Conservation (phyloP, 2,888 invertebrate species). For the Parascotia fuliginaria region DNA sequence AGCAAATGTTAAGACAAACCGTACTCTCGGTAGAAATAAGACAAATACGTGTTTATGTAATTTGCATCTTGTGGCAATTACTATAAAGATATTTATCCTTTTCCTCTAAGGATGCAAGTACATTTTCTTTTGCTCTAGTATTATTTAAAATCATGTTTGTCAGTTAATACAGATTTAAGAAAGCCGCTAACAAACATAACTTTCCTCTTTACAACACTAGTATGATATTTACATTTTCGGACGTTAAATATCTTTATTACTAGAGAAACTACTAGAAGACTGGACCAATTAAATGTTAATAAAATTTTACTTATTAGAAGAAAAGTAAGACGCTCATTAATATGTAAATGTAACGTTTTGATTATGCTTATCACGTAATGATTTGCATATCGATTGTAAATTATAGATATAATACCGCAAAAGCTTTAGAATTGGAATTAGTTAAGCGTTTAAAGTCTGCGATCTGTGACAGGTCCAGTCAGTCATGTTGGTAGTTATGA, state of each 20-base stretch:
- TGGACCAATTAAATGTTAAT: constrained; percentile 1
- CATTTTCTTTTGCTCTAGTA: not conserved
- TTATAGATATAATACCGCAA: not conserved
- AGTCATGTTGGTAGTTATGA: no score
- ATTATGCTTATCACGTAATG: not conserved
- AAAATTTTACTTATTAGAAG: not conserved
- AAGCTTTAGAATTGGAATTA: not conserved
- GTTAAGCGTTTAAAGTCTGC: no score
- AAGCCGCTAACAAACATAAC: not conserved
- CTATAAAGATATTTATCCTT: no score
- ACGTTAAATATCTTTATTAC: not conserved
- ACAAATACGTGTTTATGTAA: no score
- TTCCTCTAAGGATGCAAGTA: no score
- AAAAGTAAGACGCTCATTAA: constrained; percentile 3
- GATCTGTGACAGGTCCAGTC: no score
- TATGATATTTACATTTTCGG: not conserved
- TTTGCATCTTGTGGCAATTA: no score
- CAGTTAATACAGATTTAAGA: not conserved
- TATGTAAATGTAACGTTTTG: constrained; percentile 1
- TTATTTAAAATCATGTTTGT: not conserved
- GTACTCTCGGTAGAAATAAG: no score
- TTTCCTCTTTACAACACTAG: not conserved
- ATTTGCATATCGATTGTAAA: constrained; percentile 7
- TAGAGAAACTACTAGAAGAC: constrained; percentile 1
- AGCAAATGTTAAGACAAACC: no score